Base-by-base conservation (phyloP, 1,140 invertebrate species). In the Anoplolepis gracilipes region DNA sequence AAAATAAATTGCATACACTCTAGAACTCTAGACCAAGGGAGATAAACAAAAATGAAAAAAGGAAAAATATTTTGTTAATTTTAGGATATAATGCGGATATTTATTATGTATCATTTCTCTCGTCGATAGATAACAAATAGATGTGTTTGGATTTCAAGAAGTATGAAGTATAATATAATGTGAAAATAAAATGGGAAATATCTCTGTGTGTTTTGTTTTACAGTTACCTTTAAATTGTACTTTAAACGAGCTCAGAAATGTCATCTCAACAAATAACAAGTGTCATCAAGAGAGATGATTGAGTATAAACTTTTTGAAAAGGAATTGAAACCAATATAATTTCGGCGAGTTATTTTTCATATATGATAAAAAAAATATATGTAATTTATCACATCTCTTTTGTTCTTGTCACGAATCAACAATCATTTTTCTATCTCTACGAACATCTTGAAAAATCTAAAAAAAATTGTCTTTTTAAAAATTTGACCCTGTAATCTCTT, bases 41-140 rank as follows among this genome's bases (percentile, higher is more conserved):
- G 64, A 89, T 53, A 73, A 73, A 69, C 25, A n/a, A 78, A 78
- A 57, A 85, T 59, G 57, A 76, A 91, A 90, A 84, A 88, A 91
- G 76, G 84, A 91, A 85, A 61, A 77, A 93, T 94, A 93, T 94
- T 94, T 94, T 93, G 91, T 93, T 92, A 93, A 93, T 92, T 93
- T 84, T 94, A 92, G 90, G 76, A 89, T 91, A 89, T 89, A 91
- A 92, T 92, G 88, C 90, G 88, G 87, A 93, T 91, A 92, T 92
- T 93, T 93, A 91, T 94, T 93, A 90, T 94, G 93, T 91, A 92
- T 72, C 53, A 82, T 91, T 92, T 90, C 16, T 49, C 46, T 49
- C 87, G 88, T 91, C 90, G 62, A 91, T 92, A 93, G 89, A 64
- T 87, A 77, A 91, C 86, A 91, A 92, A 93, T 93, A 93, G 89